phyloP scores from a whole-genome alignment of 2,797 vertebrate genomes.

The Gambusia yucatana region DNA sequence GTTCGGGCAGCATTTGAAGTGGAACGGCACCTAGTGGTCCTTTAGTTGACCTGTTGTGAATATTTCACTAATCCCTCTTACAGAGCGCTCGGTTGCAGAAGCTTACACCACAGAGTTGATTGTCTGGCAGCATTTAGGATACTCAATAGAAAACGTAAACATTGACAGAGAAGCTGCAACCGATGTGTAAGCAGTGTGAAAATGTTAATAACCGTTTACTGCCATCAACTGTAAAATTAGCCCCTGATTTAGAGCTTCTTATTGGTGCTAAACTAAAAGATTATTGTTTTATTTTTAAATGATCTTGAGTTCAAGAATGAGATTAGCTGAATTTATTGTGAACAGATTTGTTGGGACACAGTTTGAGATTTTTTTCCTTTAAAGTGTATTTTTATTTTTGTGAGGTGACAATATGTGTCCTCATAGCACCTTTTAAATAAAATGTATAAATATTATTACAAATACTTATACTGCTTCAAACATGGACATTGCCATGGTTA shows the following conservation, averaged over 20 bases:
- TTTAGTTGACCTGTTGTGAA: neutral
- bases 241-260: neutral
- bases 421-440: no score
- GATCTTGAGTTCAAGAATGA: neutral
- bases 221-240: neutral
- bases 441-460: no score
- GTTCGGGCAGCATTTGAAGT: constrained; percentile 1
- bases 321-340: neutral
- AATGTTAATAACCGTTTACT: neutral
- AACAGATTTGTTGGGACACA: neutral
- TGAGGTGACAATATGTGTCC: no score
- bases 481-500: no score
- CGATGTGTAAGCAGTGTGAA: neutral
- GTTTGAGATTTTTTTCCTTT: neutral
- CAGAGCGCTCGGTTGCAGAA: neutral
- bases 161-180: neutral
- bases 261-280: neutral
- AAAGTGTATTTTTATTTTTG: no score
- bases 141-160: neutral
- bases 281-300: neutral
- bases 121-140: neutral
- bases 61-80: neutral
- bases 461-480: no score
- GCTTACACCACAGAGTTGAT: neutral
- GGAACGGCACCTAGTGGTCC: neutral